phyloP scores from a whole-genome alignment of 2,797 vertebrate species.

The Tokudaia muenninki region DNA sequence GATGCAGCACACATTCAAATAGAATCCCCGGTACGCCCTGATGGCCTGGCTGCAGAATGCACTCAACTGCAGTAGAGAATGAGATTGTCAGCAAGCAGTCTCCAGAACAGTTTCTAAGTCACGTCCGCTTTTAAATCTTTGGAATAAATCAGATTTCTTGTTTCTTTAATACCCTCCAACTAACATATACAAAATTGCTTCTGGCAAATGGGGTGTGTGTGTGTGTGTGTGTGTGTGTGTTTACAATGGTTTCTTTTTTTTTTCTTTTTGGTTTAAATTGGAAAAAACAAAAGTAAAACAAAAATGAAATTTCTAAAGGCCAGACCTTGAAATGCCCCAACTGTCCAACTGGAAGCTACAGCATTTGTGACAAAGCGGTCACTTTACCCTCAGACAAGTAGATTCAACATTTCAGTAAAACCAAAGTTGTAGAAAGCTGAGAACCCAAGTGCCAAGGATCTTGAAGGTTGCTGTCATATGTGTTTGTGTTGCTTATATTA shows the following conservation, averaged over 20 bases:
- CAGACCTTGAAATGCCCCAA: constrained; percentile 85
- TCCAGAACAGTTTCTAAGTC: constrained; percentile 90
- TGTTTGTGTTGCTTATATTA: constrained; percentile 79
- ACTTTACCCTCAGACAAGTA: constrained; percentile 84
- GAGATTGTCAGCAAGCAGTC: constrained; percentile 92
- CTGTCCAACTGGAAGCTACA: constrained; percentile 86
- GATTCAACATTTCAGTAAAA: constrained; percentile 86
- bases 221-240: constrained; percentile 54
- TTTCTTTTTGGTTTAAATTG: constrained; percentile 87
- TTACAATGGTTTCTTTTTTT: constrained; percentile 61
- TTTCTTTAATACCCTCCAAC: constrained; percentile 80
- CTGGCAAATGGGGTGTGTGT: constrained; percentile 83
- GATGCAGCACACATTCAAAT: constrained; percentile 86
- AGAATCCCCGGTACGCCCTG: constrained; percentile 86
- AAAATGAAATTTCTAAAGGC: constrained; percentile 84
- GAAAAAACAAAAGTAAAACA: constrained; percentile 59
- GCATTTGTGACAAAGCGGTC: constrained; percentile 86
- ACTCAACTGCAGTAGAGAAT: constrained; percentile 89
- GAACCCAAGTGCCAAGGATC: constrained; percentile 88
- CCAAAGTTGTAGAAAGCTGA: constrained; percentile 86
- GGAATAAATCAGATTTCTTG: constrained; percentile 89
- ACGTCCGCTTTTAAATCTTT: constrained; percentile 91
- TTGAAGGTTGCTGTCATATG: constrained; percentile 85
- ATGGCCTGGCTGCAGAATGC: constrained; percentile 88
- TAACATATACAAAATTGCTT: constrained; percentile 86